Conservation (phyloP, 2,113 vertebrate genomes). For the Coturnix japonica region DNA sequence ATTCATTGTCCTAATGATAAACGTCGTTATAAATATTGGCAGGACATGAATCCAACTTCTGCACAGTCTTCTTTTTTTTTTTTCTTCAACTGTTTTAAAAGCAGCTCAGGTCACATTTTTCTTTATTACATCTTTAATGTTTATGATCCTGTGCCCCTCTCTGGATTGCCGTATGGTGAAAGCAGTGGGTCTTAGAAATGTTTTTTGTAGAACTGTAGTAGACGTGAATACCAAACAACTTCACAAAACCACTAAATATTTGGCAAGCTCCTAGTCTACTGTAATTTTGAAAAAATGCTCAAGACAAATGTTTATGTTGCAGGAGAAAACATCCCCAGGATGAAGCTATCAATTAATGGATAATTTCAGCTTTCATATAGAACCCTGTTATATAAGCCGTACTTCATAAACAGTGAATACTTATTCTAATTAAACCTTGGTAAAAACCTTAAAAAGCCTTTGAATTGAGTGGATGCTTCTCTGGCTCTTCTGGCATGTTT, state of each 20-base stretch:
- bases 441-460: conserved; percentile 26
- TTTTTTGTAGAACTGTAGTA: conserved; percentile 75
- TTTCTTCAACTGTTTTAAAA: conserved; percentile 17
- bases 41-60: conserved; percentile 63
- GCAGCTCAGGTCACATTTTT: conserved; percentile 61
- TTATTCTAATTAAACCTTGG: conserved; percentile 64
- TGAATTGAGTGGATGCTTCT: conserved; percentile 47
- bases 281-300: conserved; percentile 73
- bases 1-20: conserved; percentile 65
- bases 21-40: conserved; percentile 43
- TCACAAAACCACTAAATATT: conserved; percentile 81
- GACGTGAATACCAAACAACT: conserved; percentile 78
- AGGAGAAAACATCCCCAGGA: conserved; percentile 49
- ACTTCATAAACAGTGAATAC: conserved; percentile 41
- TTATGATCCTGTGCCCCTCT: conserved; percentile 53
- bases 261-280: conserved; percentile 77
- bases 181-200: conserved; percentile 65
- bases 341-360: conserved; percentile 64
- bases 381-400: conserved; percentile 8
- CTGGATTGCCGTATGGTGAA: conserved; percentile 67
- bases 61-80: background rate
- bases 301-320: conserved; percentile 78
- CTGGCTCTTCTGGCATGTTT: conserved; percentile 65
- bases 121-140: conserved; percentile 62
- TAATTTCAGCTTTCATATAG: conserved; percentile 50